A percentile compares a stretch with the other conserved stretches of the same genome.
Evolutionary conservation across 2,888 invertebrate species (phyloP).

Genomic region (Platycheirus rosarum): DNA sequence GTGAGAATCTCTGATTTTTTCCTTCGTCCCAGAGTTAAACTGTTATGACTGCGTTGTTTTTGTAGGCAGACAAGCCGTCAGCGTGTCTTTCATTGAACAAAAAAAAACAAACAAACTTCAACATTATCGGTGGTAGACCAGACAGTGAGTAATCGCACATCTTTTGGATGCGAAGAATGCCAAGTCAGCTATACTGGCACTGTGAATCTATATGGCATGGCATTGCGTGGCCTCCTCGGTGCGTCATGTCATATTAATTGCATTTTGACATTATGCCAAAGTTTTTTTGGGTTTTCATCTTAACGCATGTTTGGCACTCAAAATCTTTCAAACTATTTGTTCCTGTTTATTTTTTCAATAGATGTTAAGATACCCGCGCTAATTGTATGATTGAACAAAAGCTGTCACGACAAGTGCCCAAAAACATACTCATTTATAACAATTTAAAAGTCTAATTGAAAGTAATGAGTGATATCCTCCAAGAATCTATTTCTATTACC

Average conservation of each 20-base stretch:
- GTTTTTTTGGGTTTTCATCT: too few species aligned
- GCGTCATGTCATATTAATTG: conserved; percentile 3
- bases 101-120: too few species aligned
- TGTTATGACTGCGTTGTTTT: conserved; percentile 22
- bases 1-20: conserved; percentile 44
- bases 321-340: too few species aligned
- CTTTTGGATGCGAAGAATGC: conserved; percentile 41
- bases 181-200: conserved; percentile 16
- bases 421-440: conserved; percentile 6
- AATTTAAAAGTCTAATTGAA: conserved; percentile 27
- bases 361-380: background rate
- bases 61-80: conserved; percentile 52
- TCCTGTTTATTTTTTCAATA: too few species aligned
- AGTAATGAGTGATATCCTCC: conserved; percentile 23
- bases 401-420: background rate
- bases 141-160: conserved; percentile 64
- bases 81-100: conserved; percentile 68
- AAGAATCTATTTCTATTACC: conserved; percentile 5
- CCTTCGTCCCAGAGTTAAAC: conserved; percentile 26
- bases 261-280: background rate
- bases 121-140: conserved; percentile 50
- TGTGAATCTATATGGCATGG: conserved; percentile 23
- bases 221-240: conserved; percentile 1
- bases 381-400: background rate
- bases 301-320: too few species aligned